Percentiles rank a stretch among this genome's conserved stretches.
These are phyloP conservation scores for Cirrhinus mrigala DNA, from an alignment of 2,797 vertebrate species.

Conservation along the genomic window DNA sequence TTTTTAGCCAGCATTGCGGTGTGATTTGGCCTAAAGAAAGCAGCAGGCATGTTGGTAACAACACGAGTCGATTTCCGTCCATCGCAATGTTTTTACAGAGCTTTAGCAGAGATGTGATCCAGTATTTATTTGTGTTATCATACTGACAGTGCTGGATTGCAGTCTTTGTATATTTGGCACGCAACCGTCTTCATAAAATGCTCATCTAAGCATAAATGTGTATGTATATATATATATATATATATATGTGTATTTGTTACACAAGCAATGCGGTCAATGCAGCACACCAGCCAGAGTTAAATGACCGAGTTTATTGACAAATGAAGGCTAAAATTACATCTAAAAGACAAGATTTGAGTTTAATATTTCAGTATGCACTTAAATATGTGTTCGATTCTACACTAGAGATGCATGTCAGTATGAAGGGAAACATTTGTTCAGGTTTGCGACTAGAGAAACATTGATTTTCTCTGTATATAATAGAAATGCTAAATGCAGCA, in stretches of 20 bases:
- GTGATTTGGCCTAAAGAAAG: conserved; percentile 57
- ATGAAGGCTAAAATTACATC: background rate
- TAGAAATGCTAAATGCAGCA: background rate
- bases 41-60: conserved; percentile 7
- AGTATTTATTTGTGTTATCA: background rate
- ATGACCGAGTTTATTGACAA: conserved; percentile 22
- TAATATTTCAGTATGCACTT: background rate
- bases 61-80: conserved; percentile 9
- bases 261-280: conserved; percentile 43
- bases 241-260: conserved; percentile 5
- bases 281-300: conserved; percentile 21
- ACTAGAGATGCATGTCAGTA: background rate
- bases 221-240: background rate
- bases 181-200: background rate
- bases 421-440: background rate
- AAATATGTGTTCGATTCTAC: background rate
- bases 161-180: background rate
- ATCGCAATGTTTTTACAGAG: background rate
- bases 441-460: background rate
- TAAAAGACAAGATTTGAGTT: background rate
- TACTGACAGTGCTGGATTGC: background rate
- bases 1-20: conserved; percentile 60
- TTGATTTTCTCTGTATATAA: background rate
- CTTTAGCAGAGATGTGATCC: background rate
- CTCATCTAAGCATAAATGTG: background rate